Evolutionary conservation across 2,797 vertebrate genomes (phyloP).

Genomic region (Glyptemys insculpta): DNA sequence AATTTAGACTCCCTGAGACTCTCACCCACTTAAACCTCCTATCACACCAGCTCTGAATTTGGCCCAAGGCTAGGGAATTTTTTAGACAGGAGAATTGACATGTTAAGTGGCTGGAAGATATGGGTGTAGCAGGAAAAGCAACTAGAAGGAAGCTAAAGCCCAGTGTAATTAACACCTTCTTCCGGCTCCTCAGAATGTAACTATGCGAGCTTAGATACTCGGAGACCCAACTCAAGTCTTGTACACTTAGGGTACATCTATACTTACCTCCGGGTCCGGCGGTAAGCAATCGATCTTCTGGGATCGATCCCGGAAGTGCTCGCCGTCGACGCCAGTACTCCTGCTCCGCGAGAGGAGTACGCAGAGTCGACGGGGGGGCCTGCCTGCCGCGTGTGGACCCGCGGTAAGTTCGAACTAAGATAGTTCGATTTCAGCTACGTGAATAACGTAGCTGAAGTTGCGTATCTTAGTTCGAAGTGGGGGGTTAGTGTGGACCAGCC

Average conservation of each 20-base stretch:
- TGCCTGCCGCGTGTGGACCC: too few species aligned
- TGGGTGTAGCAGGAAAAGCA: background rate
- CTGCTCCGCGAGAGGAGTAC: too few species aligned
- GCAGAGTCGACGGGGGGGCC: too few species aligned
- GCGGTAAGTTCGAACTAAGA: too few species aligned
- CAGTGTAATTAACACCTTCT: fast-evolving
- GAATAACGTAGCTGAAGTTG: too few species aligned
- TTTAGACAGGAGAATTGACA: background rate
- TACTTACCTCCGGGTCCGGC: too few species aligned
- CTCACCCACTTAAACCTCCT: background rate
- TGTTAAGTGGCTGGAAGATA: background rate
- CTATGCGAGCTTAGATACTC: fast-evolving
- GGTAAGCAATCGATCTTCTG: too few species aligned
- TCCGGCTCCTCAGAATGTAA: background rate
- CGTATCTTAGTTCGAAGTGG: too few species aligned
- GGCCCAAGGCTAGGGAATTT: background rate
- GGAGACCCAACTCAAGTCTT: background rate
- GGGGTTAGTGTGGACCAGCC: too few species aligned
- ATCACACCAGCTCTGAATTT: background rate
- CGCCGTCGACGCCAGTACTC: too few species aligned
- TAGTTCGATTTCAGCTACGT: too few species aligned
- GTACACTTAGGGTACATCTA: background rate
- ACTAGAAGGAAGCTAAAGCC: background rate
- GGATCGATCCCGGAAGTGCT: too few species aligned
- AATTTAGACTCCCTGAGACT: background rate